Evolutionary conservation across 2,888 invertebrate species (phyloP).

Genomic region (Rugalucina vietnamica): DNA sequence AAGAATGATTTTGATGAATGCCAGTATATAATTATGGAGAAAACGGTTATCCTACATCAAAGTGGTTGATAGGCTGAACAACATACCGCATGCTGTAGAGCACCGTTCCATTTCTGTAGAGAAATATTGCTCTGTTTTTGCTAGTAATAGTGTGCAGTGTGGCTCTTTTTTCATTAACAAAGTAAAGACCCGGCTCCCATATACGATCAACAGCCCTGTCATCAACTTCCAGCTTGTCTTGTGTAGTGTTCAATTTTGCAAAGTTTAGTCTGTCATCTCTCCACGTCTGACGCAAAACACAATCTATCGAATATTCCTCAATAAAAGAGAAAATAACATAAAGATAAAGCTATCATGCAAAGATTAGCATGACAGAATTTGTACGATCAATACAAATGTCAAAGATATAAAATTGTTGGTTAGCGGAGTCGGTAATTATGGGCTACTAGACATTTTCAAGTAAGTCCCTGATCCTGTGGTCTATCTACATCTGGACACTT

Average conservation of each 20-base stretch:
- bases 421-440: too few species aligned
- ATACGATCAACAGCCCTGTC: constrained; percentile 16
- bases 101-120: constrained; percentile 44
- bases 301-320: constrained; percentile 39
- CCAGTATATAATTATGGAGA: too few species aligned
- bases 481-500: too few species aligned
- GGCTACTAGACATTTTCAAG: too few species aligned
- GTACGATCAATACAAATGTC: too few species aligned
- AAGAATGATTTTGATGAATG: too few species aligned
- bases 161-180: constrained; percentile 39
- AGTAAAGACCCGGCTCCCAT: constrained; percentile 42
- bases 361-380: too few species aligned
- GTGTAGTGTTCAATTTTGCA: background rate
- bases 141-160: constrained; percentile 31
- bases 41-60: too few species aligned
- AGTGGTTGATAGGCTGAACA: too few species aligned
- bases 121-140: constrained; percentile 36
- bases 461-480: too few species aligned
- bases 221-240: constrained; percentile 29
- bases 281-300: constrained; percentile 25
- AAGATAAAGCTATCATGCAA: too few species aligned
- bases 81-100: constrained; percentile 41
- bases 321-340: background rate
- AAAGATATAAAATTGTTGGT: too few species aligned
- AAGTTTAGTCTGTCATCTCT: constrained; percentile 26